These are phyloP conservation scores for Lissonota sp. DNA, from an alignment of 2,888 invertebrate genomes.

Conservation along the genomic window DNA sequence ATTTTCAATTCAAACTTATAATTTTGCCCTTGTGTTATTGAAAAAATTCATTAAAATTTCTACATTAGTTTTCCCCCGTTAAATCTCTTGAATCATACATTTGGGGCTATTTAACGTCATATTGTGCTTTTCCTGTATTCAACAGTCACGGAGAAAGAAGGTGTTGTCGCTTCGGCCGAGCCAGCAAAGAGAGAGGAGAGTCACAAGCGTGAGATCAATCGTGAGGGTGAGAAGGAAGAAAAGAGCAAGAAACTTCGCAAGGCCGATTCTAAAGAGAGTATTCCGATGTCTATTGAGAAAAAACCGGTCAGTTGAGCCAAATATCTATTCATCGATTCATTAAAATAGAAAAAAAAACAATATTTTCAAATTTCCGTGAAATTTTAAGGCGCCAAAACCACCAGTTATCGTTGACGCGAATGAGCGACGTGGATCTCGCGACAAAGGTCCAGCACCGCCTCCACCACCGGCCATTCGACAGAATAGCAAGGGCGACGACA, in stretches of 20 bases:
- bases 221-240: conserved; percentile 82
- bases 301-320: conserved; percentile 76
- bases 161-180: conserved; percentile 78
- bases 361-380: background rate
- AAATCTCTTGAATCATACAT: too few species aligned
- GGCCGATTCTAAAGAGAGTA: conserved; percentile 82
- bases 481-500: conserved; percentile 75
- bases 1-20: too few species aligned
- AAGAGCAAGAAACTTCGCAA: conserved; percentile 82
- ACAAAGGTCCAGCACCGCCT: conserved; percentile 93
- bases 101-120: too few species aligned
- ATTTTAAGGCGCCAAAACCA: conserved; percentile 88
- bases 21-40: too few species aligned
- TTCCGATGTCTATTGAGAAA: conserved; percentile 79
- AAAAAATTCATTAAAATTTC: too few species aligned
- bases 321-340: background rate
- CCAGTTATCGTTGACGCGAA: conserved; percentile 81
- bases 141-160: conserved; percentile 84
- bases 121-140: conserved; percentile 53
- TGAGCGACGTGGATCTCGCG: conserved; percentile 86
- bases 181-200: conserved; percentile 80
- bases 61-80: too few species aligned
- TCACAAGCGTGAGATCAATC: conserved; percentile 82
- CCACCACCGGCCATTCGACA: conserved; percentile 83
- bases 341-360: conserved; percentile 1